Evolutionary conservation across 2,113 vertebrate genomes (phyloP).

Genomic region (Melanostigma gelatinosum): DNA sequence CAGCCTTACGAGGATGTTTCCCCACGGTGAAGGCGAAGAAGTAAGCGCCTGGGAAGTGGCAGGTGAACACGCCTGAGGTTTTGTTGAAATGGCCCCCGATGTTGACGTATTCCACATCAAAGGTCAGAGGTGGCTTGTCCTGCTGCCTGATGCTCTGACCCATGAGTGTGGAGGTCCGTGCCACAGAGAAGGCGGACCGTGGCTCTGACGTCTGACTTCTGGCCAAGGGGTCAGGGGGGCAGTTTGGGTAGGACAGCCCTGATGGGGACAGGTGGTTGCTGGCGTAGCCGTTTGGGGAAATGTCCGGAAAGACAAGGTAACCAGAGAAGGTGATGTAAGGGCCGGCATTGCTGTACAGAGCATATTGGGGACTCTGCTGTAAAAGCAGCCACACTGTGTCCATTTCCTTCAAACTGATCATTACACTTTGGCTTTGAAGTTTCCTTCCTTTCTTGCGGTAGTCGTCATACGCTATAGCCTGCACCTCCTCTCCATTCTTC

Average conservation of each 20-base stretch:
- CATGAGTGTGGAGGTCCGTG: slow-evolving; percentile 77
- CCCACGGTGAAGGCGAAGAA: slow-evolving; percentile 86
- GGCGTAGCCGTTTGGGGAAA: slow-evolving; percentile 50
- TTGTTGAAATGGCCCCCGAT: slow-evolving; percentile 84
- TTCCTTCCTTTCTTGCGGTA: slow-evolving; percentile 81
- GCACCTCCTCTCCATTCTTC: slow-evolving; percentile 84
- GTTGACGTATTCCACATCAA: slow-evolving; percentile 86
- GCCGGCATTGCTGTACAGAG: slow-evolving; percentile 82
- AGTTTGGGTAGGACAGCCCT: slow-evolving; percentile 57
- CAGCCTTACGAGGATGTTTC: slow-evolving; percentile 81
- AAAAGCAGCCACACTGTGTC: slow-evolving; percentile 83
- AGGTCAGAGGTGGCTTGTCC: slow-evolving; percentile 76
- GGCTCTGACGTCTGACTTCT: slow-evolving; percentile 49
- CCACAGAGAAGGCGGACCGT: slow-evolving; percentile 84
- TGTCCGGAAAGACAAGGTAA: slow-evolving; percentile 83
- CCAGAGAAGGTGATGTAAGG: slow-evolving; percentile 85
- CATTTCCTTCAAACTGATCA: slow-evolving; percentile 79
- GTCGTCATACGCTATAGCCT: slow-evolving; percentile 83
- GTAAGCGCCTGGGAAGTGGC: slow-evolving; percentile 79
- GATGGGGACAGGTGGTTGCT: slow-evolving; percentile 77
- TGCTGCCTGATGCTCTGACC: slow-evolving; percentile 69
- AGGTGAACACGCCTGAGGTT: slow-evolving; percentile 81
- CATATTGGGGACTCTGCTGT: slow-evolving; percentile 79
- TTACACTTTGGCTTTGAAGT: slow-evolving; percentile 84
- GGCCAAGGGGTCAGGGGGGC: slow-evolving; percentile 58